These are phyloP conservation scores for Oedothorax gibbosus DNA, from an alignment of 1,140 invertebrate genomes.

Conservation along the genomic window DNA sequence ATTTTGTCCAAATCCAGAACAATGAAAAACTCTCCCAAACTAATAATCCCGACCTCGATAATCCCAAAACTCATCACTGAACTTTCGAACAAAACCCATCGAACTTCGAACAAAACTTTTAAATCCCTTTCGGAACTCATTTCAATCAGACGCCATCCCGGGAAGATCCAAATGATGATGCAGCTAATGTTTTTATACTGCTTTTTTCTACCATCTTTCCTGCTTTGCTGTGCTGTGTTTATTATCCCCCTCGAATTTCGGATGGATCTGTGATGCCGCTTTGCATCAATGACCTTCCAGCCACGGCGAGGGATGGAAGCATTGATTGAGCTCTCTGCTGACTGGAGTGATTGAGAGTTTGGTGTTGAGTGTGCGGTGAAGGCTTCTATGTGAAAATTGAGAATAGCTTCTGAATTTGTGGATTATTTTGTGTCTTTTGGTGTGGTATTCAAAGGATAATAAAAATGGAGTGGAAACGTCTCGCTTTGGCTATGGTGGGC, in stretches of 20 bases:
- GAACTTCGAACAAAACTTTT: too few species aligned
- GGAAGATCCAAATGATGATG: too few species aligned
- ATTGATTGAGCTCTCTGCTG: background rate
- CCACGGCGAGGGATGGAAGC: slow-evolving; percentile 8
- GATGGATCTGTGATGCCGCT: background rate
- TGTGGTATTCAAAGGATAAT: background rate
- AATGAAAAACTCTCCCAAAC: too few species aligned
- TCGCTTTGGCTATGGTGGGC: slow-evolving; percentile 51
- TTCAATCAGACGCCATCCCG: too few species aligned
- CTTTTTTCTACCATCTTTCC: background rate
- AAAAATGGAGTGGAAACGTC: slow-evolving; percentile 46
- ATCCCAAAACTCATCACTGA: too few species aligned
- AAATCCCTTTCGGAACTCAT: too few species aligned
- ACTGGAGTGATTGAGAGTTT: slow-evolving; percentile 3
- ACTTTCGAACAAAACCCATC: too few species aligned
- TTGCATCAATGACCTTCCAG: slow-evolving; percentile 22
- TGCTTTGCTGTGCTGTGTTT: slow-evolving; percentile 16
- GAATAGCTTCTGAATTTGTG: background rate
- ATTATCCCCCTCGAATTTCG: background rate
- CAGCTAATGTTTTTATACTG: background rate
- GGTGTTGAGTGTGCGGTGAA: background rate
- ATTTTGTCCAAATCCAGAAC: too few species aligned
- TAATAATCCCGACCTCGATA: too few species aligned
- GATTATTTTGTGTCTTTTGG: background rate
- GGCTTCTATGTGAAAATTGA: background rate